A percentile compares a stretch with the other conserved stretches of the same genome.
Evolutionary conservation across 2,888 invertebrate genomes (phyloP).

Genomic region (Pegoplata infirma): DNA sequence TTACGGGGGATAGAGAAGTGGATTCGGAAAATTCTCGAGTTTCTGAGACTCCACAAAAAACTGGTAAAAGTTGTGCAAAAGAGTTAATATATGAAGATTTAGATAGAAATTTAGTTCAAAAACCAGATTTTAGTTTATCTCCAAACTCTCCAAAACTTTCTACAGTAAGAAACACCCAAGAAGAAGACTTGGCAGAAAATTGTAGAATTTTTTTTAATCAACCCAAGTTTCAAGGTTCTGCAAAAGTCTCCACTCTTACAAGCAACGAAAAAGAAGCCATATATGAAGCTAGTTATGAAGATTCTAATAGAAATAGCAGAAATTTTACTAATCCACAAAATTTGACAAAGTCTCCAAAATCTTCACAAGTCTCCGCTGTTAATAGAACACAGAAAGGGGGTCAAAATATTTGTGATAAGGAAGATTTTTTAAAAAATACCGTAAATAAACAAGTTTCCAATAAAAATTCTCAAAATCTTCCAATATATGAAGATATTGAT

Average conservation of each 20-base stretch:
- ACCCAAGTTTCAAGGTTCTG: too few species aligned
- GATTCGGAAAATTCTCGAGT: not conserved
- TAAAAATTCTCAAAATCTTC: not conserved
- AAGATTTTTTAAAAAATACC: too few species aligned
- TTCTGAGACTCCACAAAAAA: too few species aligned
- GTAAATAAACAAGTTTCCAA: not conserved
- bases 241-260: not conserved
- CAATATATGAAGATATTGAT: not conserved
- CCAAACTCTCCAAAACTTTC: too few species aligned
- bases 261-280: not conserved
- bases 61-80: not conserved
- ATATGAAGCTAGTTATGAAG: not conserved
- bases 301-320: not conserved
- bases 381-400: not conserved
- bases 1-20: not conserved
- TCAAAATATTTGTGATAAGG: not conserved
- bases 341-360: not conserved
- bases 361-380: not conserved
- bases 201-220: too few species aligned
- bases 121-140: too few species aligned
- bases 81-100: constrained; percentile 28
- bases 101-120: not conserved
- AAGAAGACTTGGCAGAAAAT: too few species aligned
- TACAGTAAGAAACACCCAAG: too few species aligned
- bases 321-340: not conserved